Base-by-base conservation (phyloP, 2,113 vertebrate genomes). In the Machaerirhynchus nigripectus region DNA sequence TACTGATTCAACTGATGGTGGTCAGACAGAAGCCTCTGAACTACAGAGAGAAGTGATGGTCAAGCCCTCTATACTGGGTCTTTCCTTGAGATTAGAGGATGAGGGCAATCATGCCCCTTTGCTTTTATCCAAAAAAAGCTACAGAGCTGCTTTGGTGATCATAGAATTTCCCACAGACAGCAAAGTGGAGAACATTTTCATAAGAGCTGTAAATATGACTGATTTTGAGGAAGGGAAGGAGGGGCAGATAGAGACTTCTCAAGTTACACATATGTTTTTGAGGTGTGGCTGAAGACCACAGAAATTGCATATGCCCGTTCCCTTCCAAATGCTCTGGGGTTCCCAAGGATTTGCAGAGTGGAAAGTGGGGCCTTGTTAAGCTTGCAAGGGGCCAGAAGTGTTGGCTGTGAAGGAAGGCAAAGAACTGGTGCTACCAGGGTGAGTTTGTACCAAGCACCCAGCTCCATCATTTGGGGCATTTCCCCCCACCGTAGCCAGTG, bases 401-500 rank as follows among this genome's bases (percentile, higher is more conserved):
- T 74, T 91, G 11, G 18, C 28, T 49, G 2, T 59, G 44, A 65
- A 46, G 30, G 30, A 57, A 74, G 23, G 12, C 46, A 74, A 39
- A 73, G 20, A 33, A 90, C 50, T 61, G 37, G 13, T 49, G 28
- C 40, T 55, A 8, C 10, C 31, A 26, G 11, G 12, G 2, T 55
- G 11, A 46, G 7, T 30, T 73, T 81, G 39, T 64, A 50, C n/a
- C 17, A 24, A 92, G 24, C 23, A 27, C 20, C 9, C 10, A 21
- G 11, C 16, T 49, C 53, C 12, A 3, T 82, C 9, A 44, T 46
- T 24, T 35, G 57, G 20, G 10, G 6, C 21, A 2, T 86, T 85
- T 28, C 10, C 4, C 5, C 7, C 6, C 0, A 0, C 5, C n/a
- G n/a, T n/a, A 20, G 21, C 49, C 20, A 18, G 7, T 13, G 11